Evolutionary conservation across 2,113 vertebrate genomes (phyloP), one percentile per base, ranked within the genome.

Genomic region (Triplophysa siluroides): DNA sequence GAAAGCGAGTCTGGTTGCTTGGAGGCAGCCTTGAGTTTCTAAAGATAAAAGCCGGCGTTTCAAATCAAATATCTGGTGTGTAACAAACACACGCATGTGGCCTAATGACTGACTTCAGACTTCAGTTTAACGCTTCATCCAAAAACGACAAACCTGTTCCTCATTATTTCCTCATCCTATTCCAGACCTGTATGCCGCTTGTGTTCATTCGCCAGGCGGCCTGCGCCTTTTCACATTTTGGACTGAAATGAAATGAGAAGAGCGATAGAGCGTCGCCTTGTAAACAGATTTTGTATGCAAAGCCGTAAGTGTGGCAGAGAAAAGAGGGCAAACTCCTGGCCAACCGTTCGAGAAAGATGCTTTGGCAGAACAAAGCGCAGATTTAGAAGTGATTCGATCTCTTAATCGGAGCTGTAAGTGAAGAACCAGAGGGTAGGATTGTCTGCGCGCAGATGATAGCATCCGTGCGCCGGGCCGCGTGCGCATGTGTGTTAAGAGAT

Each of bases 351-450:
- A 62, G 41, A 38, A 64, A 24, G 72, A 56, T n/a, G 69, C 73
- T 81, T 84, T 84, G 88, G 88, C 33, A 73, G 47, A 65, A 90
- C 78, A 81, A 78, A 78, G 83, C 75, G 70, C 84, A 82, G 76
- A 87, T 60, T 76, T 85, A 88, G 78, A 78, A 88, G 85, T 83
- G 81, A 88, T 89, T 88, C 89, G 85, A 92, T 92, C 90, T 90
- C 83, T 88, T 88, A 90, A 93, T 92, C 88, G 60, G 84, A 86
- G 76, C 66, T 81, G 85, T 85, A 88, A 87, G 84, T 85, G 75
- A 19, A 23, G 41, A 73, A 81, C 79, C 66, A 33, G 26, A 58
- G 79, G 81, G 60, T 38, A 62, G 56, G 81, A 85, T 83, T 83
- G 81, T 76, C 77, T 83, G 78, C 78, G 23, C 19, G 24, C 41